Base-by-base conservation (phyloP, 2,797 vertebrate species). In the Danionella dracula region DNA sequence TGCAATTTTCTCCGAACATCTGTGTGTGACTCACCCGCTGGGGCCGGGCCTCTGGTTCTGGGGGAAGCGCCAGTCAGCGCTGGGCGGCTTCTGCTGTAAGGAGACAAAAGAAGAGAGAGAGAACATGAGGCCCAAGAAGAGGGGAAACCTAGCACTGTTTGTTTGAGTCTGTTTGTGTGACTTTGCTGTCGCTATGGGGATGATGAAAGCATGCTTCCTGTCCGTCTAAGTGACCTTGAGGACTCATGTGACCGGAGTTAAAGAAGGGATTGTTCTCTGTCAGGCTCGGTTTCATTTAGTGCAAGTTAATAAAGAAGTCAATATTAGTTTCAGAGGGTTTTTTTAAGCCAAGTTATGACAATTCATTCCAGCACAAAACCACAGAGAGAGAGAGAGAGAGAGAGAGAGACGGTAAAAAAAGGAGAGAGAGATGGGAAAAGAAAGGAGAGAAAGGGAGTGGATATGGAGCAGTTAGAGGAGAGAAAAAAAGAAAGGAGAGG, bases 31-130 rank as follows among this genome's bases (percentile, higher is more conserved):
- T 95, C 79, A 99, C 97, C 97, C 94, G 48, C 96, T 98, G 5
- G 95, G 94, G 89, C 96, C 94, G 0, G 96, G 96, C 91, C 95
- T 93, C 86, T 93, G 94, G 81, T 94, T 93, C 87, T 98, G 96
- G 76, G 92, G 94, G 81, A 98, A 98, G 75, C 93, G 95, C 97
- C 97, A 99, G 81, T 99, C 97, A 63, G 93, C 91, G 82, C 94
- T 94, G 66, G 97, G 94, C n/a, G 96, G 96, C 81, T 94, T 95
- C 93, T 98, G 96, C 96, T 99, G 93, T 77, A 82, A 86, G 79
- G 31, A 84, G 35, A 78, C 53, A 64, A 32, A 72, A 41, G 55
- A 27, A 27, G 23, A 27, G 23, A 6, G 23, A 27, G 21, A 42
- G 6, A 65, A 7, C 37, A 53, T 44, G 27, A 49, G 48, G 34